These are phyloP conservation scores for Arenaria interpres DNA, from an alignment of 2,113 vertebrate species.

Conservation along the genomic window DNA sequence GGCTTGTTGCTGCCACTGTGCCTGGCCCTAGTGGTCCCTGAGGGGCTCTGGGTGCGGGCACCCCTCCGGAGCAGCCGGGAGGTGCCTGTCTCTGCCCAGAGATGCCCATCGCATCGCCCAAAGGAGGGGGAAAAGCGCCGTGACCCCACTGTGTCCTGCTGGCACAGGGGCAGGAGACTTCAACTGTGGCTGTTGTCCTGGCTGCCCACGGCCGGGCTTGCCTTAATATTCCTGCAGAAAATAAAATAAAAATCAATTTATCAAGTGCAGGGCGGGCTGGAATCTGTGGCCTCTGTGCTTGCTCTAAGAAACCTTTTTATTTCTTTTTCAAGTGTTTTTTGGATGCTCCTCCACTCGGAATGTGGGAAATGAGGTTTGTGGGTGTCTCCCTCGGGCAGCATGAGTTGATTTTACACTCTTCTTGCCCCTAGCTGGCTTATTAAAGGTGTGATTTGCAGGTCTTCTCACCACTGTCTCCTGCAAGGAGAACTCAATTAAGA, in stretches of 20 bases:
- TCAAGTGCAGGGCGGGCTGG: neutral
- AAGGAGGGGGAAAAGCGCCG: no score
- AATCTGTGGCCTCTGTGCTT: neutral
- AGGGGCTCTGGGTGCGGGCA: fast-evolving
- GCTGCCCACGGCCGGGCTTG: neutral
- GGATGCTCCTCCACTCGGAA: neutral
- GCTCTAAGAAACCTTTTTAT: neutral
- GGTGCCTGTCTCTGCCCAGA: fast-evolving
- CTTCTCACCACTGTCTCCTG: neutral
- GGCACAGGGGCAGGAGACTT: neutral
- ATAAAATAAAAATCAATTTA: neutral
- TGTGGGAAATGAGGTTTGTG: neutral
- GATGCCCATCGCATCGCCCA: neutral
- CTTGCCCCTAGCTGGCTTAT: neutral
- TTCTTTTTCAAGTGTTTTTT: neutral
- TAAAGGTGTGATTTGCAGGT: neutral
- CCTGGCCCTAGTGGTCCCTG: neutral
- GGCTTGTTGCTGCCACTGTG: neutral
- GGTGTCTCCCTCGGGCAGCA: neutral
- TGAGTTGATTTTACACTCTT: fast-evolving
- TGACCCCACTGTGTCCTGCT: neutral
- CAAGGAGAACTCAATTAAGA: neutral
- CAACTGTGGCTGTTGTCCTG: neutral
- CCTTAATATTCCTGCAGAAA: neutral
- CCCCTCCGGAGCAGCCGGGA: fast-evolving